Conservation (phyloP, 2,113 vertebrate genomes). For the Silurus meridionalis region DNA sequence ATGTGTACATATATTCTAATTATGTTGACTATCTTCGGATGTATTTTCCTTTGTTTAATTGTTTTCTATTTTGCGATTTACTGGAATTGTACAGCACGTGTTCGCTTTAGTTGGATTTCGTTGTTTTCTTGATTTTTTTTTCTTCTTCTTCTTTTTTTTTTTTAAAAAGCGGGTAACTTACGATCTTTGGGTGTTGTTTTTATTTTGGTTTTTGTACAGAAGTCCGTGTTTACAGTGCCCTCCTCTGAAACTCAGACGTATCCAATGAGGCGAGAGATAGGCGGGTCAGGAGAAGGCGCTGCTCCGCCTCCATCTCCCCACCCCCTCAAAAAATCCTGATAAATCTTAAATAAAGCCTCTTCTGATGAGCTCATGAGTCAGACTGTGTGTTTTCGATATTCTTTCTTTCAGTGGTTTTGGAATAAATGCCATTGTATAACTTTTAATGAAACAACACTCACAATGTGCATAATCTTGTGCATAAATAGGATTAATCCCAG, state of each 20-base stretch:
- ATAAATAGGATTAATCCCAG: neutral
- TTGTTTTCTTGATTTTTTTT: constrained; percentile 54
- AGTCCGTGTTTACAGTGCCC: constrained; percentile 73
- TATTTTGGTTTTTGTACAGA: constrained; percentile 69
- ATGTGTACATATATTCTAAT: constrained; percentile 56
- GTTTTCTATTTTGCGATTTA: constrained; percentile 41
- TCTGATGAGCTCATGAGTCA: constrained; percentile 56
- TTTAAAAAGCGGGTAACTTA: constrained; percentile 47
- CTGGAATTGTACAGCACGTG: constrained; percentile 57
- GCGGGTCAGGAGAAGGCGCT: constrained; percentile 27
- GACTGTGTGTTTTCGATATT: neutral
- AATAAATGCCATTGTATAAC: neutral
- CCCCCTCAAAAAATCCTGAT: constrained; percentile 33
- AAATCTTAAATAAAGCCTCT: constrained; percentile 68
- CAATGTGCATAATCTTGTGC: neutral
- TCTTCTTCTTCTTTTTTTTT: constrained; percentile 49
- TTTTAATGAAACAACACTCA: neutral
- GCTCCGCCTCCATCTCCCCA: constrained; percentile 29
- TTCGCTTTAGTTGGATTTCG: constrained; percentile 53
- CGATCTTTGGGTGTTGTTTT: constrained; percentile 33
- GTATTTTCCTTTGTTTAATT: constrained; percentile 46
- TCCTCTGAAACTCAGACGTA: constrained; percentile 60
- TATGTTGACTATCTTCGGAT: constrained; percentile 54
- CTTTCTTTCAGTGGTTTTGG: neutral
- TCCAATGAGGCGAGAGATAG: constrained; percentile 2